Evolutionary conservation across 1,140 invertebrate genomes (phyloP).

Genomic region (Laodelphax striatellus): DNA sequence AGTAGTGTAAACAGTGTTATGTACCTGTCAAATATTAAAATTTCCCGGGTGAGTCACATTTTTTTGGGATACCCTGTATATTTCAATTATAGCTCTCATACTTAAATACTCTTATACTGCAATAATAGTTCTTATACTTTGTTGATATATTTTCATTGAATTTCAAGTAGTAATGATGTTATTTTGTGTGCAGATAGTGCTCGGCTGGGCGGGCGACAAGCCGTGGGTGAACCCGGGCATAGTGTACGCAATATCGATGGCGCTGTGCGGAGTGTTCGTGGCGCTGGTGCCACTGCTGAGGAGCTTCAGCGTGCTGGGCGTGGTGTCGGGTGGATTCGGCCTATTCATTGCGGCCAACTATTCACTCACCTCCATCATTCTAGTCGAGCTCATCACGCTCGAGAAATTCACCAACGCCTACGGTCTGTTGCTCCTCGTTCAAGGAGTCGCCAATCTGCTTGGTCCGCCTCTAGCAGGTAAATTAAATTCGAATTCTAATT

Average conservation of each 20-base stretch:
- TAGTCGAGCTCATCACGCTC: constrained; percentile 71
- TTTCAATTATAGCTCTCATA: no score
- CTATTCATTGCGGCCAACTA: constrained; percentile 80
- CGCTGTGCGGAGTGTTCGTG: constrained; percentile 57
- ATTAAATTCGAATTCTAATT: background rate
- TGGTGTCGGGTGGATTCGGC: constrained; percentile 60
- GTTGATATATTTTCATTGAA: no score
- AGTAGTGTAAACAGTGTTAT: no score
- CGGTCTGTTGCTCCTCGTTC: constrained; percentile 72
- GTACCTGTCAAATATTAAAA: no score
- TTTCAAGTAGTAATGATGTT: background rate
- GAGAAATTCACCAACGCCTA: constrained; percentile 86
- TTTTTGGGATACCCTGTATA: no score
- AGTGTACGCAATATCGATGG: constrained; percentile 69
- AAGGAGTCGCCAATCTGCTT: constrained; percentile 76
- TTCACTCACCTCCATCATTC: constrained; percentile 71
- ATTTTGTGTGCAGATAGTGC: constrained; percentile 51
- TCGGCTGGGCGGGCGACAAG: constrained; percentile 79
- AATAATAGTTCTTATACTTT: no score
- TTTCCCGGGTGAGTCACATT: no score
- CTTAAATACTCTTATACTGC: no score
- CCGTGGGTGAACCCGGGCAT: constrained; percentile 57
- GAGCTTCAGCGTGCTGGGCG: constrained; percentile 46
- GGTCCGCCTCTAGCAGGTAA: constrained; percentile 77
- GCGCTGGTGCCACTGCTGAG: constrained; percentile 51